Evolutionary conservation across 2,797 vertebrate genomes (phyloP).

Genomic region (Sebastes kiyomatsui): DNA sequence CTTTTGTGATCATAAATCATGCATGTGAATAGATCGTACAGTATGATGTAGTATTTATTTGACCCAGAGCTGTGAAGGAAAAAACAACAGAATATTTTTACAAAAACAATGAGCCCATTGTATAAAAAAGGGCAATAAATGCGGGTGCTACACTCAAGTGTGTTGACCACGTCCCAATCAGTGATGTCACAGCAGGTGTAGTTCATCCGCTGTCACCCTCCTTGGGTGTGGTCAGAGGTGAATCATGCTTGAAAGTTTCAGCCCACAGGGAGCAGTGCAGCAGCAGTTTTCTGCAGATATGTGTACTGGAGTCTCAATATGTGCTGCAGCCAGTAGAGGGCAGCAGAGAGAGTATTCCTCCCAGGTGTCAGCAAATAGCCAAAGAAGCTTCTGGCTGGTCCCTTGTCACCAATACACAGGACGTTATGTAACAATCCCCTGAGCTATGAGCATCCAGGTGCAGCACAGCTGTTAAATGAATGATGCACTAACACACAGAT

Average conservation of each 20-base stretch:
- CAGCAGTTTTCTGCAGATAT: conserved; percentile 13
- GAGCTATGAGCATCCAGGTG: background rate
- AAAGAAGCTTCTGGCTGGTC: conserved; percentile 8
- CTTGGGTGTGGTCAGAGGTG: conserved; percentile 55
- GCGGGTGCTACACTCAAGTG: background rate
- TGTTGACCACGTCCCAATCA: background rate
- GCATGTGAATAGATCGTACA: conserved; percentile 6
- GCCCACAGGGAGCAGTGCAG: conserved; percentile 35
- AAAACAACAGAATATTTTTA: background rate
- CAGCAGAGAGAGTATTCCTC: conserved; percentile 16
- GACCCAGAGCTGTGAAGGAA: background rate
- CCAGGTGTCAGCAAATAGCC: conserved; percentile 11
- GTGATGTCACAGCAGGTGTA: conserved; percentile 27
- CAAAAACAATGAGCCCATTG: background rate
- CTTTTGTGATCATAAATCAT: conserved; percentile 15
- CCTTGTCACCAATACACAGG: background rate
- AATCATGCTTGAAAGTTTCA: conserved; percentile 32
- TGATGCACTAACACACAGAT: background rate
- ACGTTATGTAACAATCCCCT: background rate
- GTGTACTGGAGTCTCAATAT: background rate
- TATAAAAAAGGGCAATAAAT: background rate
- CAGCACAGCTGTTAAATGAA: background rate
- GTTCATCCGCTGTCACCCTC: conserved; percentile 24
- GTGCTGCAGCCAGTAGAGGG: conserved; percentile 37
- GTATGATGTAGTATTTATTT: background rate